Percentiles rank a stretch among this genome's conserved stretches.
Evolutionary conservation across 2,888 invertebrate genomes (phyloP).

Genomic region (Steinernema hermaphroditum): DNA sequence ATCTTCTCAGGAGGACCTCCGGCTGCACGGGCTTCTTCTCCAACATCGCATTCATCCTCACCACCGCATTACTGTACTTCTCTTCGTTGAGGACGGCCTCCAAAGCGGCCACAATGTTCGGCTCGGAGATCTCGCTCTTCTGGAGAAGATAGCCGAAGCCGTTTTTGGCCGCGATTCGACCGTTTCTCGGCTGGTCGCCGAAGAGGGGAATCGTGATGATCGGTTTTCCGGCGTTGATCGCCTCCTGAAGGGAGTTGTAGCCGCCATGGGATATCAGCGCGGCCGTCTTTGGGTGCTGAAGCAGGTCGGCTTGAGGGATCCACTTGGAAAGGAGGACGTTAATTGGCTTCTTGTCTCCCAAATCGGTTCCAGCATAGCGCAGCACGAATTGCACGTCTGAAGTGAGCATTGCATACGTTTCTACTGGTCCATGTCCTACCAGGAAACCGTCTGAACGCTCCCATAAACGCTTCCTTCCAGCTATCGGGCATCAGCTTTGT

Average conservation of each 20-base stretch:
- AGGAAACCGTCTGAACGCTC: background rate
- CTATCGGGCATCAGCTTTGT: background rate
- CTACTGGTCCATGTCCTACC: background rate
- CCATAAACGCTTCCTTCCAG: background rate
- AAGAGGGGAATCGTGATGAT: constrained; percentile 35
- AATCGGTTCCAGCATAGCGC: background rate
- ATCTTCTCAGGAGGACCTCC: constrained; percentile 47
- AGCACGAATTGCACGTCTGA: constrained; percentile 11
- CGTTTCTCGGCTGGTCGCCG: constrained; percentile 35
- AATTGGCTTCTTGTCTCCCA: background rate
- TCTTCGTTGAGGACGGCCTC: background rate
- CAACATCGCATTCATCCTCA: constrained; percentile 49
- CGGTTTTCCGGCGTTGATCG: constrained; percentile 28
- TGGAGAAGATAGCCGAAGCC: constrained; percentile 31
- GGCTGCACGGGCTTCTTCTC: constrained; percentile 51
- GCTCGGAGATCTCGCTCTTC: constrained; percentile 27
- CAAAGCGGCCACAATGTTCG: background rate
- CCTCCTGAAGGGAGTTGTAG: constrained; percentile 34
- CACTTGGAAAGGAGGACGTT: constrained; percentile 13
- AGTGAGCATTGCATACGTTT: background rate
- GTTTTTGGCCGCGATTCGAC: constrained; percentile 32
- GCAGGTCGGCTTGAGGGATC: constrained; percentile 13
- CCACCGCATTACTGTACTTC: constrained; percentile 32
- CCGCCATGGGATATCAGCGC: constrained; percentile 36
- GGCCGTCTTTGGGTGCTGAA: constrained; percentile 31